Evolutionary conservation across 2,113 vertebrate species (phyloP).

Genomic region (Coreoperca whiteheadi): DNA sequence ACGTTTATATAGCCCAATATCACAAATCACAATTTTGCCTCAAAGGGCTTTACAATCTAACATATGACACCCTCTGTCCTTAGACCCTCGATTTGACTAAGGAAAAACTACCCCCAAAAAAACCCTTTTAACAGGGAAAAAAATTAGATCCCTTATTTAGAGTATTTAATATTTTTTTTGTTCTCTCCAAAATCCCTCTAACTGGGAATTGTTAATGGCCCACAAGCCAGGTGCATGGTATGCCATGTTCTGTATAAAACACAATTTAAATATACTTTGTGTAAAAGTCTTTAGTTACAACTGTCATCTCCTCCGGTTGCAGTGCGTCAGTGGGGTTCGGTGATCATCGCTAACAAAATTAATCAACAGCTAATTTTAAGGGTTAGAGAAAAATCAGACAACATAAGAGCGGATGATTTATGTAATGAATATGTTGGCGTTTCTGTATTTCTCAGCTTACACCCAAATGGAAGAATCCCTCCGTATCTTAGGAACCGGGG

Average conservation of each 20-base stretch:
- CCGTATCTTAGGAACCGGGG: neutral
- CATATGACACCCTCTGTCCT: too few relatives aligned
- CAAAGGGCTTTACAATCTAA: too few relatives aligned
- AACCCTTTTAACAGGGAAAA: too few relatives aligned
- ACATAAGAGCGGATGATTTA: neutral
- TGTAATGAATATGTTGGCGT: neutral
- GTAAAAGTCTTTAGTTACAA: neutral
- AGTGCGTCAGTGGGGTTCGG: neutral
- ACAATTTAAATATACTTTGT: neutral
- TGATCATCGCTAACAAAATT: neutral
- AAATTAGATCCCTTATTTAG: too few relatives aligned
- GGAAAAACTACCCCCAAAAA: too few relatives aligned
- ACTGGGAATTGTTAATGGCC: neutral
- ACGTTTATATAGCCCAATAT: too few relatives aligned
- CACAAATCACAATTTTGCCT: too few relatives aligned
- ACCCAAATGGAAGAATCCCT: neutral
- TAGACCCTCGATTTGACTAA: too few relatives aligned
- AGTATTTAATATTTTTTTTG: too few relatives aligned
- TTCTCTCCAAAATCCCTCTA: neutral
- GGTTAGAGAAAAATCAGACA: neutral
- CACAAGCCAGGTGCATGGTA: neutral
- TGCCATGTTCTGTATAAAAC: neutral
- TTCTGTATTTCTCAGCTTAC: neutral
- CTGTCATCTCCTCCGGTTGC: neutral
- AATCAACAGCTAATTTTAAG: neutral